phyloP scores from a whole-genome alignment of 2,113 vertebrate species.

The Bubo blakistoni region DNA sequence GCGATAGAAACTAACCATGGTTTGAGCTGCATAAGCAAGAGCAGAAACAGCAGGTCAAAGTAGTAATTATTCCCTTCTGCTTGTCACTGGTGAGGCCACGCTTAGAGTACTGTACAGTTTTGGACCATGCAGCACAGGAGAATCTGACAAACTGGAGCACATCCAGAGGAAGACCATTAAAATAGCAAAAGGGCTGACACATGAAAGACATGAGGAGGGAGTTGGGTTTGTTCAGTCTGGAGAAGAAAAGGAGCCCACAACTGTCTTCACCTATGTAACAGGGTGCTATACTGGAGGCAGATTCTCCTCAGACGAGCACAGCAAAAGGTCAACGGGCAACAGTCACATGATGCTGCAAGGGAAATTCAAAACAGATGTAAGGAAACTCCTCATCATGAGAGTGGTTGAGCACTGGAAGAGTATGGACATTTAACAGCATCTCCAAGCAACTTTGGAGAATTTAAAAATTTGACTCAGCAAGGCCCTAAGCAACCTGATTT shows the following conservation, averaged over 20 bases:
- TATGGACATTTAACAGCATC: not conserved
- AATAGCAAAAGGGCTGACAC: not conserved
- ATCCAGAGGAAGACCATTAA: not conserved
- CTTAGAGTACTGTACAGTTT: not conserved
- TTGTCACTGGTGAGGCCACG: not conserved
- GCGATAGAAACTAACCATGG: not conserved
- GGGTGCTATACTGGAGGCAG: not conserved
- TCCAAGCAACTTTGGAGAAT: not conserved
- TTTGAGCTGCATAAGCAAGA: not conserved
- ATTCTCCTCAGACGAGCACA: not conserved
- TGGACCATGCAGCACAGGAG: not conserved
- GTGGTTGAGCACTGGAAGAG: not conserved
- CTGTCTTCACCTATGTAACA: not conserved
- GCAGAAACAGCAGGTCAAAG: not conserved
- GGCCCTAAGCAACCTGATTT: not conserved
- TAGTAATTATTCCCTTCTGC: not conserved
- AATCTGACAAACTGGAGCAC: not conserved
- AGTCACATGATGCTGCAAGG: not conserved
- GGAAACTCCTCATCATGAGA: not conserved
- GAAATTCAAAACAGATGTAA: not conserved
- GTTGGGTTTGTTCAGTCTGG: not conserved
- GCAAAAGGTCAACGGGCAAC: not conserved
- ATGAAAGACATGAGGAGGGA: not conserved
- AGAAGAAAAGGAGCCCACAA: not conserved
- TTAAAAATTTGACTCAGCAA: not conserved